A percentile compares a stretch with the other conserved stretches of the same genome.
These are phyloP conservation scores for Pyralis farinalis DNA, from an alignment of 2,888 invertebrate genomes.

Conservation along the genomic window DNA sequence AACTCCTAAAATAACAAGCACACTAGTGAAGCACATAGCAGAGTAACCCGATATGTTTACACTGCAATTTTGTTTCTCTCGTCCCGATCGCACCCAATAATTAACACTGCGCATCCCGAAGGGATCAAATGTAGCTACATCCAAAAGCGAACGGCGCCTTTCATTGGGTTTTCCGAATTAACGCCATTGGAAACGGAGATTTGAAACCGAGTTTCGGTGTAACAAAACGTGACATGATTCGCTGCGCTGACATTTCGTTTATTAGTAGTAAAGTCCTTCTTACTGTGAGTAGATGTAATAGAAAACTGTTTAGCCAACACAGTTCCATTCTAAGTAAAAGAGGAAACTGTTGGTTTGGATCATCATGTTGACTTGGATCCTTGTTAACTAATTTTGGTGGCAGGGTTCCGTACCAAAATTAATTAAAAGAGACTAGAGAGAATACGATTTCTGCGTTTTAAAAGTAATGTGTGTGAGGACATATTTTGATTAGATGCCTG, in stretches of 20 bases:
- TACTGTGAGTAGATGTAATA: too few relatives aligned
- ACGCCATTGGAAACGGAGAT: conserved; percentile 28
- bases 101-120: conserved; percentile 42
- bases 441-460: too few relatives aligned
- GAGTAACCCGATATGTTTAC: conserved; percentile 26
- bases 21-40: neutral
- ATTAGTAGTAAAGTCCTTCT: neutral
- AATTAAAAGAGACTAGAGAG: too few relatives aligned
- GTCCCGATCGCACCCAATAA: conserved; percentile 36
- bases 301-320: too few relatives aligned
- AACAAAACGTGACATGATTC: neutral
- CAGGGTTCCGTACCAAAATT: too few relatives aligned
- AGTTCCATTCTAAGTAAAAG: too few relatives aligned
- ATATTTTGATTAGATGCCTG: too few relatives aligned
- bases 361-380: too few relatives aligned
- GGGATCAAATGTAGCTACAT: conserved; percentile 44
- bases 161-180: conserved; percentile 47
- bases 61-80: conserved; percentile 30
- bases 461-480: too few relatives aligned
- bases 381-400: too few relatives aligned
- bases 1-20: neutral
- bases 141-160: conserved; percentile 49
- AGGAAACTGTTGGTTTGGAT: too few relatives aligned
- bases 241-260: neutral
- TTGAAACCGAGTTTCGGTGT: neutral